Evolutionary conservation across 1,140 invertebrate species (phyloP).

Genomic region (Eumaeus atala): DNA sequence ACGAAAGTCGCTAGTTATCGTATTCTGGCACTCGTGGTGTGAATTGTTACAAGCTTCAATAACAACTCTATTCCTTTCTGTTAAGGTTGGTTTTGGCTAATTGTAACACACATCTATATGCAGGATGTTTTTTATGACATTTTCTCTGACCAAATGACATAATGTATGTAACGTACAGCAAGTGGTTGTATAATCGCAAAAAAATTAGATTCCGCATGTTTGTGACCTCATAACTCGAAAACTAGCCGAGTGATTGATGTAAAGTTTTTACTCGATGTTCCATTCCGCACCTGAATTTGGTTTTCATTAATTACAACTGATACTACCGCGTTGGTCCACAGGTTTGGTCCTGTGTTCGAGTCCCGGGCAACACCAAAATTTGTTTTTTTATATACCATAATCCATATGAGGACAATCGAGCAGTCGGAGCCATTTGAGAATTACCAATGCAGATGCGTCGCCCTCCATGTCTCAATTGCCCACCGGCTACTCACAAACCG

Average conservation of each 20-base stretch:
- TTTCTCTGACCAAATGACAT: slow-evolving; percentile 3
- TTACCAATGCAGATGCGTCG: no score
- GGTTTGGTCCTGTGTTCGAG: no score
- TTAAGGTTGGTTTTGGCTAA: neutral
- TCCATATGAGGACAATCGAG: no score
- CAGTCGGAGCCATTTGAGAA: no score
- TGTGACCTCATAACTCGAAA: neutral
- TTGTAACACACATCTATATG: neutral
- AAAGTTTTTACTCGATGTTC: neutral
- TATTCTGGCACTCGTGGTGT: neutral
- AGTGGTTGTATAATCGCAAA: neutral
- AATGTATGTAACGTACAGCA: neutral
- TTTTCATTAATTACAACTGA: neutral
- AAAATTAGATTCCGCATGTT: neutral
- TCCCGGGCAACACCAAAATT: no score
- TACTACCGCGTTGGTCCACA: neutral
- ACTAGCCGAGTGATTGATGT: neutral
- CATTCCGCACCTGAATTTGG: neutral
- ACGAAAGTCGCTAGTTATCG: neutral
- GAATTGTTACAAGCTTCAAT: neutral
- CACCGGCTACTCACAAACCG: no score
- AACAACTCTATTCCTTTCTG: neutral
- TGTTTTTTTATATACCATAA: no score
- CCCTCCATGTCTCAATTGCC: no score
- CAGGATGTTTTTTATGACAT: slow-evolving; percentile 2